Base-by-base conservation (phyloP, 2,888 invertebrate species). In the Nymphalis urticae region DNA sequence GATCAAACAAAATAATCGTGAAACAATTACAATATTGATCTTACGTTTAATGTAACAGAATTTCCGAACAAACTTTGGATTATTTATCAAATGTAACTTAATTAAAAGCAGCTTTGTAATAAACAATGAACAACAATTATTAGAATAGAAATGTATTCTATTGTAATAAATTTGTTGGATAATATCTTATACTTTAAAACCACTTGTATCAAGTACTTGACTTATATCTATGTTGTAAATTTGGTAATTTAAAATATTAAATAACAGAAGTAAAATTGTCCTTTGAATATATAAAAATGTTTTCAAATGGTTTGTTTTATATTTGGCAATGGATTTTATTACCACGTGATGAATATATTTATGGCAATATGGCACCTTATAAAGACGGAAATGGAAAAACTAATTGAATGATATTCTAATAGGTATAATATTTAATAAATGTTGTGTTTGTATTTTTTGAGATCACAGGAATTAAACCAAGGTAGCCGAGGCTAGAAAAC, bases 21-120 rank as follows among this genome's bases (percentile, higher is more conserved):
- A 74, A 78, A 76, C 79, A 82, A 82, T 82, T 81, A 79, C 65
- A 73, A 75, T 78, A 80, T 80, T 79, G 80, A 80, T 82, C 75
- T 76, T 71, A 65, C 72, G 47, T 70, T 75, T 77, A 78, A 77
- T 75, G 72, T 79, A 76, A 79, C 78, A 78, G 71, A 70, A 71
- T 59, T 70, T 65, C 72, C 64, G 72, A 70, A 50, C 63, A 72
- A 69, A 58, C 63, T 70, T 64, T 36, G 54, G 48, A 58, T 62
- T 69, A 58, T 68, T 73, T 69, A 69, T 70, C 54, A 56, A 50
- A 50, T 47, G n/a, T 62, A 56, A 62, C 54, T 19, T 32, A 48
- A 63, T 62, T 62, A 36, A 61, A 61, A 48, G 10, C n/a, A 48
- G 48, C 48, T 61, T 24, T 27, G 48, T 21, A 48, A 61, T 48